phyloP scores from a whole-genome alignment of 2,888 invertebrate genomes.

The Tetragonula carbonaria region DNA sequence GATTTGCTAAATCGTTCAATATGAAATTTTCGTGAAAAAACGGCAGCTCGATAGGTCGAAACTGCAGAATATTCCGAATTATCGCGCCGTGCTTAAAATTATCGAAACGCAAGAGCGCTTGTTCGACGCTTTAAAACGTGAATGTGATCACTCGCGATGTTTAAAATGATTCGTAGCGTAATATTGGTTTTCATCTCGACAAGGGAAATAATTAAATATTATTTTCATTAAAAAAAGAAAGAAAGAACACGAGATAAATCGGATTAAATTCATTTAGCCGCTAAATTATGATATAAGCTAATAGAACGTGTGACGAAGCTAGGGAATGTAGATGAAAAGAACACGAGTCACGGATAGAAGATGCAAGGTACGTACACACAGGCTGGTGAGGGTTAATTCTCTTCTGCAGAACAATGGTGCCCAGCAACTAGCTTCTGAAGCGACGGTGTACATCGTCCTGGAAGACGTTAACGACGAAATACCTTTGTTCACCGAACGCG shows the following conservation, averaged over 20 bases:
- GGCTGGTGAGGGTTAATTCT: conserved; percentile 28
- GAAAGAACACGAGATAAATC: no score
- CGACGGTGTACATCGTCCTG: conserved; percentile 96
- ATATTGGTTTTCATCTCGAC: no score
- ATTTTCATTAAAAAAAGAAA: no score
- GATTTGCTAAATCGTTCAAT: background rate
- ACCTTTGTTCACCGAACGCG: conserved; percentile 96
- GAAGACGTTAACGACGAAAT: conserved; percentile 99
- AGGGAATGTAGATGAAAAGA: no score
- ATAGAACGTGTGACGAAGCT: no score
- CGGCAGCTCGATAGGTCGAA: background rate
- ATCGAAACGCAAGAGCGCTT: background rate
- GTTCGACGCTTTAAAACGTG: no score
- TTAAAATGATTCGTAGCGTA: no score
- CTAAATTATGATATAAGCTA: no score
- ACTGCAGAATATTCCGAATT: background rate
- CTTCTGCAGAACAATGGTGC: conserved; percentile 94
- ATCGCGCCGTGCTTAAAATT: background rate
- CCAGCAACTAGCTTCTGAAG: conserved; percentile 97
- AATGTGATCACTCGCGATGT: no score
- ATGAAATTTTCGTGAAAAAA: background rate
- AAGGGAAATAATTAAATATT: no score
- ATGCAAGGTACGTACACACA: background rate
- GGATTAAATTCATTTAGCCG: no score
- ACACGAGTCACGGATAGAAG: background rate